Evolutionary conservation across 1,140 invertebrate species (phyloP), one percentile per base, ranked within the genome.

Genomic region (Spodoptera frugiperda): DNA sequence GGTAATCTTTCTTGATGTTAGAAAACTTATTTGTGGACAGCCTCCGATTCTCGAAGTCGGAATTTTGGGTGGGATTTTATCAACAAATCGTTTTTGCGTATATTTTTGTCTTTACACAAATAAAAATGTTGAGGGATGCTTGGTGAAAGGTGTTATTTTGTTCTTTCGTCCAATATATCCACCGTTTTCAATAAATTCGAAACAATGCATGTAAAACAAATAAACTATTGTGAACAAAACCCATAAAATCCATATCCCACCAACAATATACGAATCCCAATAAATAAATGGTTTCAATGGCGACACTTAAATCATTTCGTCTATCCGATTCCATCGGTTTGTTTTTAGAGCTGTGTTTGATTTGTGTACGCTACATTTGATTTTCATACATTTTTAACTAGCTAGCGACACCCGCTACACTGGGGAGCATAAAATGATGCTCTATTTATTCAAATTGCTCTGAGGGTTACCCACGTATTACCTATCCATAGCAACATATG

Each of bases 301-400:
- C 44, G 44, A 21, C 44, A 65, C 44, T 48, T 44, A 48, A 48
- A 21, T 65, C 12, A 65, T 25, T 49, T 15, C 8, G 48, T 30
- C 12, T 21, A 11, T 46, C 46, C n/a, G 30, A 49, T 67, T 25
- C 8, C 17, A n/a, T 21, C 33, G 46, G 12, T 49, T 21, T 3
- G 30, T 49, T 67, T n/a, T 67, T 51, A 51, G 51, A 44, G 17
- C 25, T 17, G 19, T 55, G 51, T 71, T 71, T 55, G 49, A 53
- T 71, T 71, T 71, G 53, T n/a, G 30, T 53, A 4, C 68, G 49
- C 49, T 53, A 44, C 68, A 71, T 54, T 71, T 71, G 30, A 25
- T 71, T 54, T 44, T 1, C 25, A 71, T 71, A 71, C 51, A 55
- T 71, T 71, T 71, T 71, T 71, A 71, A 71, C 25, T 21, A 46